Conservation (phyloP, 2,888 invertebrate species). For the Cephus pygmeus region DNA sequence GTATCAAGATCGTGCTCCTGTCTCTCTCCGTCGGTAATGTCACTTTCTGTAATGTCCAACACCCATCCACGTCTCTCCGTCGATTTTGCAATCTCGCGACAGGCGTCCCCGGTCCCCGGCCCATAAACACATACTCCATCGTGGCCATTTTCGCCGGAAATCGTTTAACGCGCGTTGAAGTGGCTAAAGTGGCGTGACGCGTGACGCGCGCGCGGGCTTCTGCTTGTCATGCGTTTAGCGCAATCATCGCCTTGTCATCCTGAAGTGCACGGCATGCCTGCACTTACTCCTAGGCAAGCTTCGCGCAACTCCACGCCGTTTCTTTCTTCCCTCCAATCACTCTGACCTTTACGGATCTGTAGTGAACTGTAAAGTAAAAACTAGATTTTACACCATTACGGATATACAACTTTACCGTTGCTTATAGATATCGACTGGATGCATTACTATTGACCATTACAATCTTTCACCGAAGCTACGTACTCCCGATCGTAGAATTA, state of each 20-base stretch:
- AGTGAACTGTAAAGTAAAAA: neutral
- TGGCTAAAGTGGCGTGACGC: constrained; percentile 64
- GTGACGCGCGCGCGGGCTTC: constrained; percentile 56
- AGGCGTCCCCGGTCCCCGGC: constrained; percentile 11
- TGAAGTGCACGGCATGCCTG: constrained; percentile 44
- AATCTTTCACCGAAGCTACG: neutral
- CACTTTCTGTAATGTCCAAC: neutral
- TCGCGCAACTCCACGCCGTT: neutral
- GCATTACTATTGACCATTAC: neutral
- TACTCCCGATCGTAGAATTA: neutral
- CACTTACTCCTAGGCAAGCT: constrained; percentile 22
- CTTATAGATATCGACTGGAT: neutral
- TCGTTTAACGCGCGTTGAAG: constrained; percentile 61
- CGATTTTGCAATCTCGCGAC: neutral
- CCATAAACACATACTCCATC: constrained; percentile 33
- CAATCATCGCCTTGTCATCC: constrained; percentile 60
- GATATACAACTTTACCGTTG: neutral
- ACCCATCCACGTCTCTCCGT: neutral
- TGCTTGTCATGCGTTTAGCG: constrained; percentile 57
- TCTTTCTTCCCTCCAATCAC: neutral
- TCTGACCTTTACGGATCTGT: neutral
- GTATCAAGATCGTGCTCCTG: neutral
- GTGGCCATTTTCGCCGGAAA: constrained; percentile 62
- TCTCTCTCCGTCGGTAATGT: neutral
- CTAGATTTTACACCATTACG: too few relatives aligned